Conservation (phyloP, 1,140 invertebrate genomes). For the Acarapis woodi region DNA sequence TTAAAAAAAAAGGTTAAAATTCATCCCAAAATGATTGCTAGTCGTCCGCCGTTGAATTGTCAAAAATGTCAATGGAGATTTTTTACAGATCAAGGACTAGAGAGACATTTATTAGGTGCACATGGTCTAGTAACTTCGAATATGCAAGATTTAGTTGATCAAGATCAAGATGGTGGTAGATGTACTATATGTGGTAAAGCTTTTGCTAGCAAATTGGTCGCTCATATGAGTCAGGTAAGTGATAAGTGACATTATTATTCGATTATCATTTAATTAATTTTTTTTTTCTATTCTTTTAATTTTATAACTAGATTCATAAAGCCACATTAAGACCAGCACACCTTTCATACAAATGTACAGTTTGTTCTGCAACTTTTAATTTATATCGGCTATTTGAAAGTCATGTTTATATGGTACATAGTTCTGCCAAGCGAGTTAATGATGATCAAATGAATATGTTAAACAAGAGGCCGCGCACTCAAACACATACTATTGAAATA, state of each 20-base stretch:
- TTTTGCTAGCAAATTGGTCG: slow-evolving; percentile 66
- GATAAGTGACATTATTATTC: not conserved
- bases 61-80: slow-evolving; percentile 76
- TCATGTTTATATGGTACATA: slow-evolving; percentile 71
- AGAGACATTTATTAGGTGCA: slow-evolving; percentile 65
- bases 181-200: slow-evolving; percentile 76
- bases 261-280: not conserved
- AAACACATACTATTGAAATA: no score
- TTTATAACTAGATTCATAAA: slow-evolving; percentile 28
- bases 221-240: slow-evolving; percentile 44
- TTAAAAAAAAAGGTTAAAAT: slow-evolving; percentile 34
- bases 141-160: slow-evolving; percentile 80
- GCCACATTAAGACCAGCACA: slow-evolving; percentile 68
- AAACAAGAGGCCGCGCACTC: no score
- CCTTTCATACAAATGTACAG: slow-evolving; percentile 72
- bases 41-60: slow-evolving; percentile 69
- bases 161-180: slow-evolving; percentile 65
- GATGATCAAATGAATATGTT: slow-evolving; percentile 6
- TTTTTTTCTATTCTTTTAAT: not conserved
- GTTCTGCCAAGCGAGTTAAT: slow-evolving; percentile 16
- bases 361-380: slow-evolving; percentile 69
- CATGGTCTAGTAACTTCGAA: slow-evolving; percentile 77
- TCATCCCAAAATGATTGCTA: slow-evolving; percentile 83
- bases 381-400: slow-evolving; percentile 84
- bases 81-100: slow-evolving; percentile 55